Evolutionary conservation across 2,888 invertebrate species (phyloP), one percentile per base, ranked within the genome.

Genomic region (Auanema freiburgensis): DNA sequence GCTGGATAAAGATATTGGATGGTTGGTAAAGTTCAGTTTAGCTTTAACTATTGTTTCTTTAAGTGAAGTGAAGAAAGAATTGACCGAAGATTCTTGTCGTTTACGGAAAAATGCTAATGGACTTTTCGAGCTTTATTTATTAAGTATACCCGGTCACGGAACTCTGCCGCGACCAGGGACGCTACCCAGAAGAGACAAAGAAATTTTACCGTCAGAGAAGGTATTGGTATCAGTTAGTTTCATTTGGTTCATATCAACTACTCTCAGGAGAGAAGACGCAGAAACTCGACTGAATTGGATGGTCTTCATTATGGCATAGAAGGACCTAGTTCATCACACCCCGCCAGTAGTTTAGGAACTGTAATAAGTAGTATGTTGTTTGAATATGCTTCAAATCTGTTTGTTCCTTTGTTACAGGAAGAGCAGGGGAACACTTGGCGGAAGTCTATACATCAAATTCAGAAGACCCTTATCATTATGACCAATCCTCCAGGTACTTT

Each of bases 351-450:
- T 33, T 14, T 52, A n/a, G 57, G 62, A 49, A 62, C 62, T 14
- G 57, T 62, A 12, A 46, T 62, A 12, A 60, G 60, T 42, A 40
- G 60, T 59, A 11, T 40, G 58, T 58, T 58, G 5, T 18, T 21
- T 18, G 3, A 5, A 18, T 46, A 46, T 21, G 3, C 21, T 3
- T 46, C 46, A 46, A 46, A 3, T 3, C 8, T 8, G 33, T 33
- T 5, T 33, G 16, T 3, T 33, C 33, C 4, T 33, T 5, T 33
- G 16, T 43, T 65, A 41, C 53, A 69, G 69, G 76, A 51, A 51
- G 81, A 49, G 81, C 81, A 11, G 81, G 81, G 2, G 81, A 81
- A 57, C 74, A 78, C 43, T 63, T 81, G 42, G 81, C 81, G 16
- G 79, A 80, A 21, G 44, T 70, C 33, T 77, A 72, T 54, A 79